Percentiles rank a stretch among this genome's conserved stretches.
phyloP scores from a whole-genome alignment of 2,113 vertebrate genomes.

The Sclerurus mexicanus region DNA sequence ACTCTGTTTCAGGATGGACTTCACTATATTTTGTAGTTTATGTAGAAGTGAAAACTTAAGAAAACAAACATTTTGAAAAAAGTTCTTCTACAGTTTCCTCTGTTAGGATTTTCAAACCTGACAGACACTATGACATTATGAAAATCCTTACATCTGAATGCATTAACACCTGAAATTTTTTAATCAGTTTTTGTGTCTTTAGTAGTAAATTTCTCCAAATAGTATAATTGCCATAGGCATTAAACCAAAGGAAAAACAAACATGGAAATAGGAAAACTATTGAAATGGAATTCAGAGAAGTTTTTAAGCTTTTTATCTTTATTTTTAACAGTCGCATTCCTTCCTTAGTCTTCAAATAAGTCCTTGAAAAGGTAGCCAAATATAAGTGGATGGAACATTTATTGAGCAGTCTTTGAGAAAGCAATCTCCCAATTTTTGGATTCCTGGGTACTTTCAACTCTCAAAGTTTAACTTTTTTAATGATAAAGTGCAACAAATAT shows the following conservation, averaged over 20 bases:
- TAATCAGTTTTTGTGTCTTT: not conserved
- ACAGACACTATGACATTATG: not conserved
- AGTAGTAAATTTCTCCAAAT: not conserved
- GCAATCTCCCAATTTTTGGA: not conserved
- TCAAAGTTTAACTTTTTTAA: not conserved
- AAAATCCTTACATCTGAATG: not conserved
- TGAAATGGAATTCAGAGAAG: not conserved
- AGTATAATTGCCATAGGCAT: not conserved
- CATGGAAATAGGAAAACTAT: not conserved
- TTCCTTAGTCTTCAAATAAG: not conserved
- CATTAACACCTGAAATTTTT: not conserved
- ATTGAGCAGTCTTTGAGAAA: not conserved
- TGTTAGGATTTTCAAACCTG: not conserved
- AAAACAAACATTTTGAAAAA: not conserved
- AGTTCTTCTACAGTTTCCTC: not conserved
- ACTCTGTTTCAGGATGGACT: not conserved
- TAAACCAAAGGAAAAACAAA: not conserved
- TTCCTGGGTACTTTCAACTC: not conserved
- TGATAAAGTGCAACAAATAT: not conserved
- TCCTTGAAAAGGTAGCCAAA: not conserved
- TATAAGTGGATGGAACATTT: not conserved
- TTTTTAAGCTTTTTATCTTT: not conserved
- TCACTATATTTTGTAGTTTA: not conserved
- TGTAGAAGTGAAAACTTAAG: not conserved
- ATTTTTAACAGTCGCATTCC: not conserved